phyloP scores from a whole-genome alignment of 2,113 vertebrate genomes.

The Nipponia nippon region DNA sequence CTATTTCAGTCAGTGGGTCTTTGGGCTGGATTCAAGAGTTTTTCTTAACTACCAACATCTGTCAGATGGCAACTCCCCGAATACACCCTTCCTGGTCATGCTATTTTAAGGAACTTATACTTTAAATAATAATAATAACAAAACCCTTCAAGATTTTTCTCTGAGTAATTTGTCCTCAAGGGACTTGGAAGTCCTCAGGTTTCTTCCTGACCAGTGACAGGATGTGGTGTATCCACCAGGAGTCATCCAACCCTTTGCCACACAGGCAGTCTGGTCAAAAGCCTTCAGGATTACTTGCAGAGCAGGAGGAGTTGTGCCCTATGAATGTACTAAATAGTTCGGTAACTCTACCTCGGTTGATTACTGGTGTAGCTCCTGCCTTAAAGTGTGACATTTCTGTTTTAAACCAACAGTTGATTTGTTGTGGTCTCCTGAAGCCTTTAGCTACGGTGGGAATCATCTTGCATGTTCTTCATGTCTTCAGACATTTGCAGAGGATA shows the following conservation, averaged over 20 bases:
- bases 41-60: constrained; percentile 30
- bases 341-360: neutral
- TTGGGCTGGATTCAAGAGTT: neutral
- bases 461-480: neutral
- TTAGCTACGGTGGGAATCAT: neutral
- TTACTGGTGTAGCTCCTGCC: neutral
- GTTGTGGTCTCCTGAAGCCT: neutral
- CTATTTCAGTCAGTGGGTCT: constrained; percentile 8
- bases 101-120: constrained; percentile 3
- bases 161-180: constrained; percentile 19
- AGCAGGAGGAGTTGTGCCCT: neutral
- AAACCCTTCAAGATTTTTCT: neutral
- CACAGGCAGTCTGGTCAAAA: constrained; percentile 8
- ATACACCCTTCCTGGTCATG: constrained; percentile 28
- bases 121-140: neutral
- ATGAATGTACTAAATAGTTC: neutral
- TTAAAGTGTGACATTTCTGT: neutral
- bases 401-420: neutral
- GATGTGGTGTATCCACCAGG: neutral
- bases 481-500: neutral
- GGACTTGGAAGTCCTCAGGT: neutral
- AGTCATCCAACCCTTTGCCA: neutral
- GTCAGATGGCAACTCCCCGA: neutral
- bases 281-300: neutral
- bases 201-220: constrained; percentile 15